These are phyloP conservation scores for Corythaixoides concolor DNA, from an alignment of 2,113 vertebrate species.

Conservation along the genomic window DNA sequence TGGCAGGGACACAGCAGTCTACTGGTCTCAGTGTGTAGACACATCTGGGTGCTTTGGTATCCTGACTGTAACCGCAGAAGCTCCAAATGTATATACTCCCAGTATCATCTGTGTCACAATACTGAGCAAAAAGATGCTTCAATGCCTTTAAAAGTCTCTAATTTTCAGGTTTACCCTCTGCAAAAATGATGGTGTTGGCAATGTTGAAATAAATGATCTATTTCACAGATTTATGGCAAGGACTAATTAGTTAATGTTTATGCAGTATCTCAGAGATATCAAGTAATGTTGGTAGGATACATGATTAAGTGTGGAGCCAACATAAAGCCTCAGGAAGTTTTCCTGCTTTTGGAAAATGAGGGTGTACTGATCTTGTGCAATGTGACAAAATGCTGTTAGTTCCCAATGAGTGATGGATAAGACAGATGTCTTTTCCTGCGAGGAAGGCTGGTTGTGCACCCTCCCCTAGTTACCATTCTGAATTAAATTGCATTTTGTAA, in stretches of 20 bases:
- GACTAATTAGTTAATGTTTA: conserved; percentile 6
- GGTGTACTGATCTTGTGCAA: background rate
- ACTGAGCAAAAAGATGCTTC: background rate
- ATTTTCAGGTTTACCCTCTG: background rate
- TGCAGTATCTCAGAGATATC: background rate
- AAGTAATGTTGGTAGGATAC: background rate
- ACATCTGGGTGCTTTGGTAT: background rate
- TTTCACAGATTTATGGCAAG: background rate
- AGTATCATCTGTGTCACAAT: background rate
- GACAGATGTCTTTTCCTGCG: background rate
- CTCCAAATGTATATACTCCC: background rate
- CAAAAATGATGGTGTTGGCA: background rate
- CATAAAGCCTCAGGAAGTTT: background rate
- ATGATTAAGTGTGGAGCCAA: background rate
- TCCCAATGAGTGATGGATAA: background rate
- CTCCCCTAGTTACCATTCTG: background rate
- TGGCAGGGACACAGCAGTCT: fast-evolving
- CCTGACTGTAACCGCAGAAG: background rate
- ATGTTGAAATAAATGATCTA: background rate
- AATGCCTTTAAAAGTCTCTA: background rate
- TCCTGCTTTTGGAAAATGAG: background rate
- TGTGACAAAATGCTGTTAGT: background rate
- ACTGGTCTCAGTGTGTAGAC: background rate
- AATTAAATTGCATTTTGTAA: conserved; percentile 27
- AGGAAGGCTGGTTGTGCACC: background rate